Base-by-base conservation (phyloP, 1,140 invertebrate species). In the Dendrolimus punctatus region DNA sequence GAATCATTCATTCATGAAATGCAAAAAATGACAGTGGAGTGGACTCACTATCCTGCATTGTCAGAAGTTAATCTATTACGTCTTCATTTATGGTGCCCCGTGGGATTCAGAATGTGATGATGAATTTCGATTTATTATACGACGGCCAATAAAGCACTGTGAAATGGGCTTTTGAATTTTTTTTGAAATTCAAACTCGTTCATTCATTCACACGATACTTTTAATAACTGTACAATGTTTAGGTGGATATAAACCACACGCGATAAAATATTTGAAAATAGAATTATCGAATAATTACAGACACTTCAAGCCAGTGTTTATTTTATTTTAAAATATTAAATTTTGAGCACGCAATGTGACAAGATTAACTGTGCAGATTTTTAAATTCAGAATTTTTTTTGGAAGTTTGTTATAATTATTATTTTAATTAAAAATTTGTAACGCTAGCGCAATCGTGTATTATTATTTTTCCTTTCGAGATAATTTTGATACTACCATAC, bases 61-160 rank as follows among this genome's bases (percentile, higher is more conserved):
- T 79, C 57, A 55, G 47, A 49, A 71, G 68, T 73, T 70, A 77
- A 77, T 80, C 66, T 77, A 73, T 76, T 62, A 76, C 61, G 68
- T 67, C 73, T 80, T 75, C 61, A 76, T 80, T 71, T 69, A 39
- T 60, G 56, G 58, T 66, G 70, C 71, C 72, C 72, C 75, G 68
- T 80, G 77, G 73, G 75, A 80, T 66, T 57, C 46, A 54, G 51
- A 62, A 63, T 58, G 66, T 65, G 65, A 75, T 73, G 72, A 76
- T 75, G 70, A 71, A 73, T 71, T 66, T 66, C 42, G 61, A 60
- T 69, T 65, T 73, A 43, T 51, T 45, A 69, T 74, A 65, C 55
- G 63, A 53, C 47, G 51, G 54, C 9, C 55, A 62, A 57, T 51
- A 10, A 45, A 37, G 50, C 45, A 43, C 51, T 45, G 40, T 51